phyloP scores from a whole-genome alignment of 2,113 vertebrate species.

The Corydoras maculifer region DNA sequence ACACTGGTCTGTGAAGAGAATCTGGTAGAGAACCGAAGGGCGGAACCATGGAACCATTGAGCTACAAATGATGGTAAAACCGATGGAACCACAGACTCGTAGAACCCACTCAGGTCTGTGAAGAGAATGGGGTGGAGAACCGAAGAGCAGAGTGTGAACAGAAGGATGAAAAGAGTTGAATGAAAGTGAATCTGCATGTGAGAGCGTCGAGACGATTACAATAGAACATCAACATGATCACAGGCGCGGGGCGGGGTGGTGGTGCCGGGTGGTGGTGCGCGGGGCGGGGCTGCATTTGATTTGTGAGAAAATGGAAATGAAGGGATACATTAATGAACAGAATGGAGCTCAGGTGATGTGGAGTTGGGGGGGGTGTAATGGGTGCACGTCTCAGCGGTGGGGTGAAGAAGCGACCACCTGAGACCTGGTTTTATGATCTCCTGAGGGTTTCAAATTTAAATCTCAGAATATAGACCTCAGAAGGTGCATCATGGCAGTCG shows the following conservation, averaged over 20 bases:
- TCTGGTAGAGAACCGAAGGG: too few species aligned
- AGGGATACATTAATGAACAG: constrained; percentile 26
- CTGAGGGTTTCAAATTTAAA: too few species aligned
- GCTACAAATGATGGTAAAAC: too few species aligned
- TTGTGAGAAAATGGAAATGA: constrained; percentile 22
- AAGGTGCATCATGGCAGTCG: too few species aligned
- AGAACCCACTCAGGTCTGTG: neutral
- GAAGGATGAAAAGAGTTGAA: constrained; percentile 21
- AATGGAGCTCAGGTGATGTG: neutral
- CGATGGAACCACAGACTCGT: too few species aligned
- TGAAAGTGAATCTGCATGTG: constrained; percentile 1
- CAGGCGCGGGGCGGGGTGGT: neutral
- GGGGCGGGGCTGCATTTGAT: constrained; percentile 12
- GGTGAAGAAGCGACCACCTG: too few species aligned
- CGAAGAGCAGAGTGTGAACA: constrained; percentile 1
- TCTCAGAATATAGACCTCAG: too few species aligned
- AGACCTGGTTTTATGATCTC: too few species aligned
- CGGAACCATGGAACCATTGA: too few species aligned
- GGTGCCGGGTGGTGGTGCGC: neutral
- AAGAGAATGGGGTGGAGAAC: too few species aligned
- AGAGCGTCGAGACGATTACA: constrained; percentile 14
- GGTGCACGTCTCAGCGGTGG: too few species aligned
- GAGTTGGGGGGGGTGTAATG: neutral
- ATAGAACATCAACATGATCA: constrained; percentile 17
- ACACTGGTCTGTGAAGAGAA: too few species aligned